Base-by-base conservation (phyloP, 2,797 vertebrate genomes). In the Atherinosoma microstoma region DNA sequence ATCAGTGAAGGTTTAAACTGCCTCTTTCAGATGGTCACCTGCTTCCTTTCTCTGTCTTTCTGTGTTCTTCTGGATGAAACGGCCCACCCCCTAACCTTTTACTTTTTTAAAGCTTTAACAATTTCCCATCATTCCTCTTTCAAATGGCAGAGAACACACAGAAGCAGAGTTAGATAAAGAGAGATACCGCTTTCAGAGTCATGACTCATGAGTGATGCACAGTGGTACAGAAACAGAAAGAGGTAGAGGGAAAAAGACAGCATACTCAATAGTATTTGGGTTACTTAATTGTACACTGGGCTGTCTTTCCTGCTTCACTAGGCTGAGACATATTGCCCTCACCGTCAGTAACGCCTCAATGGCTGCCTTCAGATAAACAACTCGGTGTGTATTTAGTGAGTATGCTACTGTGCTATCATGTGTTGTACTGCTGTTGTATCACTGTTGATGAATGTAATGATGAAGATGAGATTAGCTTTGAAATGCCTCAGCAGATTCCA, bases 231-330 rank as follows among this genome's bases (percentile, higher is more conserved):
- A 64, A n/a, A 63, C 54, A 64, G 58, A 58, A 22, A 29, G 58
- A 29, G 34, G 42, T 42, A 64, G 61, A 32, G 18, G 40, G 69
- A 62, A 30, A 67, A 16, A 61, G 61, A 62, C 40, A 61, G 57
- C 3, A 20, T 30, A 63, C 36, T 73, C 29, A 71, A 67, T 64
- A 72, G 85, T 90, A 86, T 92, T 92, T 83, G 75, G 80, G 69
- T 86, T 89, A 84, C 85, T 90, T 92, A 92, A 93, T 91, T 91
- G 87, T 89, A 86, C 83, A 90, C 89, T 87, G 76, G 67, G 62
- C 78, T 89, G 87, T 89, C 86, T 88, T 89, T 87, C 72, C 75
- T 88, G 92, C 92, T 93, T 92, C 91, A 91, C 78, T 91, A 91
- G 75, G 80, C 89, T 70, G 81, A 91, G 87, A 92, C 90, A 82